Evolutionary conservation across 1,140 invertebrate genomes (phyloP), one percentile per base, ranked within the genome.

Genomic region (Zaprionus nigranus): DNA sequence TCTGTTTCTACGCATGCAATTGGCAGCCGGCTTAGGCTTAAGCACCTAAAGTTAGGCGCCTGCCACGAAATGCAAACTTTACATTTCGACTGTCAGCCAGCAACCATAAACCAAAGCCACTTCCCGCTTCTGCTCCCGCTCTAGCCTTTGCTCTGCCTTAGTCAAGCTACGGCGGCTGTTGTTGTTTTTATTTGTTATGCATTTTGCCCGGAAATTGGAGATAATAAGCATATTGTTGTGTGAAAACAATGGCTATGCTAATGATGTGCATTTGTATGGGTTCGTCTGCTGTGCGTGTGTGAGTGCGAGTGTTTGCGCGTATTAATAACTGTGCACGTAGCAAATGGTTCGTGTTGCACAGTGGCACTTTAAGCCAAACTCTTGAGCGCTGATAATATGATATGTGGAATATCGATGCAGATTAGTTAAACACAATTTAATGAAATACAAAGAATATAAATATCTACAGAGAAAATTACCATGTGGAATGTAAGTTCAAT

Each of bases 221-320:
- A 87, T 87, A 87, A 87, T 87, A 87, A 87, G 84, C 84, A 87
- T 87, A 87, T 87, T 87, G 84, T 87, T 87, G 81, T 84, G 85
- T 70, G 78, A 88, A 87, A 87, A 87, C 84, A 87, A 87, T 87
- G 68, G 84, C 70, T 67, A 77, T 84, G 81, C 85, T 87, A 87
- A 87, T 87, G 84, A 87, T 78, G 84, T 90, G 78, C 75, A 90
- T 75, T 79, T 78, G 83, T 88, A 70, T 87, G 74, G 63, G 73
- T 54, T 64, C 68, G 65, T 34, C 68, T 71, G 59, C 59, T 61
- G 57, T 28, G 51, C 62, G 15, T 60, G 20, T 38, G 43, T 59
- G 17, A 17, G 36, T 53, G 3, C n/a, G 24, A 58, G 15, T 49
- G 26, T 40, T 54, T 36, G 36, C 17, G 40, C 15, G 53, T 54